Conservation (phyloP, 2,113 vertebrate genomes). For the Calidris pugnax region DNA sequence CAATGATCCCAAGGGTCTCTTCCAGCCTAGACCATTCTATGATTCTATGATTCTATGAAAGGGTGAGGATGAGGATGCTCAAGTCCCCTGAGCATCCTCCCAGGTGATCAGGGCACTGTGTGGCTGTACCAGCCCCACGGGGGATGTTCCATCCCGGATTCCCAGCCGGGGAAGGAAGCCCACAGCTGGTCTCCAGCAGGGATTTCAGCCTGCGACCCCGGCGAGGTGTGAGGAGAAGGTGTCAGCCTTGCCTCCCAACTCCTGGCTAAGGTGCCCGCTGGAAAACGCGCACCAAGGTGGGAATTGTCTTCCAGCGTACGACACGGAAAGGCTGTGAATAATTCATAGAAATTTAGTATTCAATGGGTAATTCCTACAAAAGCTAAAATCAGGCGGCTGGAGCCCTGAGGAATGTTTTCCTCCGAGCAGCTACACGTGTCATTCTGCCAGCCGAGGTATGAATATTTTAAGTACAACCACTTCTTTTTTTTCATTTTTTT, state of each 20-base stretch:
- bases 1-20: no score
- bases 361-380: not conserved
- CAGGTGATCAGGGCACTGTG: not conserved
- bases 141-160: not conserved
- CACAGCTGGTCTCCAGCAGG: slow-evolving; percentile 65
- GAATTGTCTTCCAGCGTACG: not conserved
- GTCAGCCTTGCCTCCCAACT: slow-evolving; percentile 18
- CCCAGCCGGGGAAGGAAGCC: slow-evolving; percentile 64
- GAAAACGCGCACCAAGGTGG: not conserved
- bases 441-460: not conserved
- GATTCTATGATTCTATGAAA: no score
- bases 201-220: slow-evolving; percentile 11
- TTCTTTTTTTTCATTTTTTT: not conserved
- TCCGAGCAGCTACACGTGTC: not conserved
- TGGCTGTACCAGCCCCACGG: not conserved
- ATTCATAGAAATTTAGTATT: slow-evolving; percentile 45
- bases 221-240: slow-evolving; percentile 39
- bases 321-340: not conserved
- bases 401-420: slow-evolving; percentile 26
- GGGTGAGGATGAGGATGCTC: not conserved
- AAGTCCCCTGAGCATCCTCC: not conserved
- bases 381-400: not conserved
- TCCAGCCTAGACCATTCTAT: no score
- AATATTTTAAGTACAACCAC: slow-evolving; percentile 28
- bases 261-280: not conserved